Conservation (phyloP, 2,888 invertebrate genomes). For the Leptopilina myrica region DNA sequence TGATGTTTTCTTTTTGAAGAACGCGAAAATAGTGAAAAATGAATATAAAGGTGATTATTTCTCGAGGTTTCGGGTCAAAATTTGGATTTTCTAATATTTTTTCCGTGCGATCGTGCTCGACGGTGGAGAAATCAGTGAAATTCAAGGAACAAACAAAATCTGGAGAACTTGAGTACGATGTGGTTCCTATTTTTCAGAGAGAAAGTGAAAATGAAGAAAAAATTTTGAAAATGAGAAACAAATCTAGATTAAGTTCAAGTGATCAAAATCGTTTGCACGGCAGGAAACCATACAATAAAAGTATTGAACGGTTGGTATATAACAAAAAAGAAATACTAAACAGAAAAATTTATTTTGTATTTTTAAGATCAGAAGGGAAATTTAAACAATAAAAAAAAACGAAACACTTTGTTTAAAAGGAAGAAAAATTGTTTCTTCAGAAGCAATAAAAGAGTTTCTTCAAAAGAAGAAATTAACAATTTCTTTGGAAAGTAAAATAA, state of each 20-base stretch:
- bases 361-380: too few relatives aligned
- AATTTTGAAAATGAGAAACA: constrained; percentile 81
- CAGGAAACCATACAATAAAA: constrained; percentile 80
- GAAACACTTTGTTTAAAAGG: too few relatives aligned
- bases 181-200: constrained; percentile 56
- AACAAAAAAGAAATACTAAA: not conserved
- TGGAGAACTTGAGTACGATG: constrained; percentile 59
- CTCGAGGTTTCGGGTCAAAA: not conserved
- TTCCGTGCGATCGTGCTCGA: constrained; percentile 1
- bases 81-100: not conserved
- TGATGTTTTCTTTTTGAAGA: not conserved
- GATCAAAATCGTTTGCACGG: constrained; percentile 83
- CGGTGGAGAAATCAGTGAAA: not conserved
- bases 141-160: constrained; percentile 40
- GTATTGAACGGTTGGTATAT: constrained; percentile 76
- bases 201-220: constrained; percentile 72
- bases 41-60: constrained; percentile 25
- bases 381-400: too few relatives aligned
- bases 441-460: too few relatives aligned
- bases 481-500: too few relatives aligned
- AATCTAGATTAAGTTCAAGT: constrained; percentile 80
- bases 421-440: too few relatives aligned
- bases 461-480: too few relatives aligned
- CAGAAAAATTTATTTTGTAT: too few relatives aligned
- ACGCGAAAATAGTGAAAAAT: not conserved